Conservation (phyloP, 1,140 invertebrate species). For the Aphelenchoides avenae region DNA sequence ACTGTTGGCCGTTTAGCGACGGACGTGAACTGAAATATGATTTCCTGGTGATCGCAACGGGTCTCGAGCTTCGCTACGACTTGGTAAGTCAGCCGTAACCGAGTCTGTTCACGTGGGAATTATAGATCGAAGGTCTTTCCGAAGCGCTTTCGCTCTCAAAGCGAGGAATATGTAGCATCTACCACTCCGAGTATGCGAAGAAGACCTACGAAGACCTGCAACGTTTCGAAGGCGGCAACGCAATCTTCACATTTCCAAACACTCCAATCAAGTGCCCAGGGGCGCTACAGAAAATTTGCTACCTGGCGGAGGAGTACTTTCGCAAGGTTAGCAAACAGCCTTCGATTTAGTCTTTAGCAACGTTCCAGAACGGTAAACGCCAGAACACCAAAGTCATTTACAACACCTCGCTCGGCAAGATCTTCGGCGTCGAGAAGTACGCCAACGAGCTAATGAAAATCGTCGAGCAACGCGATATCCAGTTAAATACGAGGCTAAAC, state of each 20-base stretch:
- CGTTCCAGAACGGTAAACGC: slow-evolving; percentile 69
- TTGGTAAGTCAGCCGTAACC: slow-evolving; percentile 66
- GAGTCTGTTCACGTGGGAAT: neutral
- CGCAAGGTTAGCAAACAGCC: slow-evolving; percentile 63
- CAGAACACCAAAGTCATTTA: slow-evolving; percentile 73
- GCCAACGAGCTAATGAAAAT: slow-evolving; percentile 79
- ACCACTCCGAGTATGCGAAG: slow-evolving; percentile 74
- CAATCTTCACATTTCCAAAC: slow-evolving; percentile 86
- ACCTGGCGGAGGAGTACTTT: slow-evolving; percentile 66
- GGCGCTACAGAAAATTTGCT: slow-evolving; percentile 92
- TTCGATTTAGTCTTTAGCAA: slow-evolving; percentile 1
- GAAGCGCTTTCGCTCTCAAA: slow-evolving; percentile 32
- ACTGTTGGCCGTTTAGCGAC: slow-evolving; percentile 35
- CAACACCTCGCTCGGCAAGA: slow-evolving; percentile 77
- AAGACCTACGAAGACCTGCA: slow-evolving; percentile 73
- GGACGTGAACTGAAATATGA: slow-evolving; percentile 75
- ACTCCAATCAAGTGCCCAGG: slow-evolving; percentile 91
- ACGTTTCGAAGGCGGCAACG: slow-evolving; percentile 73
- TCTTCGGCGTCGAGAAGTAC: slow-evolving; percentile 69
- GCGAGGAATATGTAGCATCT: slow-evolving; percentile 80
- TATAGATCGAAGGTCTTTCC: slow-evolving; percentile 68
- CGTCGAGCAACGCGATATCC: slow-evolving; percentile 64
- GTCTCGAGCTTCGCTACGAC: slow-evolving; percentile 73
- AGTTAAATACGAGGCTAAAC: slow-evolving; percentile 62
- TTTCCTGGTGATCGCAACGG: slow-evolving; percentile 67